Evolutionary conservation across 2,888 invertebrate species (phyloP).

Genomic region (Eustalomyia histrio): DNA sequence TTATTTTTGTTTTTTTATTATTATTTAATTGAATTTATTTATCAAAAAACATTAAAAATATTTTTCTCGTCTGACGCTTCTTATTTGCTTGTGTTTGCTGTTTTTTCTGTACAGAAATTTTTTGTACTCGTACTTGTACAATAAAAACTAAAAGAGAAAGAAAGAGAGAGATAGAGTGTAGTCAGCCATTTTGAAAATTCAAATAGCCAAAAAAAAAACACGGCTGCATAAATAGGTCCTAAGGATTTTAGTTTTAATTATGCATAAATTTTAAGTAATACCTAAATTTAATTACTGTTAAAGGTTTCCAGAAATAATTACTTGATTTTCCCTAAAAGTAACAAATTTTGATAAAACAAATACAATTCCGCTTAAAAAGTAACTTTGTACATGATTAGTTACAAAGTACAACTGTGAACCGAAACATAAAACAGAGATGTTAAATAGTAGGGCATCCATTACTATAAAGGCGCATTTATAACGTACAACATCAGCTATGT

Average conservation of each 20-base stretch:
- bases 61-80: slow-evolving; percentile 75
- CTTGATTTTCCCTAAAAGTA: background rate
- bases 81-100: slow-evolving; percentile 66
- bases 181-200: slow-evolving; percentile 73
- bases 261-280: too few relatives aligned
- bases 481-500: too few relatives aligned
- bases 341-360: background rate
- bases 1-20: slow-evolving; percentile 57
- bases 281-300: too few relatives aligned
- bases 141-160: slow-evolving; percentile 37
- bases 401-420: background rate
- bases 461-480: too few relatives aligned
- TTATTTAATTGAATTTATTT: slow-evolving; percentile 68
- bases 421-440: background rate
- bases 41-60: slow-evolving; percentile 70
- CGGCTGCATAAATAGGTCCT: slow-evolving; percentile 34
- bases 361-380: background rate
- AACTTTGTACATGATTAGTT: background rate
- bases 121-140: slow-evolving; percentile 62
- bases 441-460: background rate
- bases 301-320: background rate
- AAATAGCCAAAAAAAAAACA: background rate
- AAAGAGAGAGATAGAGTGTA: slow-evolving; percentile 50
- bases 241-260: background rate
- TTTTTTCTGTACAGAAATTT: slow-evolving; percentile 74